Conservation (phyloP, 2,888 invertebrate genomes). For the Eupithecia exiguata region DNA sequence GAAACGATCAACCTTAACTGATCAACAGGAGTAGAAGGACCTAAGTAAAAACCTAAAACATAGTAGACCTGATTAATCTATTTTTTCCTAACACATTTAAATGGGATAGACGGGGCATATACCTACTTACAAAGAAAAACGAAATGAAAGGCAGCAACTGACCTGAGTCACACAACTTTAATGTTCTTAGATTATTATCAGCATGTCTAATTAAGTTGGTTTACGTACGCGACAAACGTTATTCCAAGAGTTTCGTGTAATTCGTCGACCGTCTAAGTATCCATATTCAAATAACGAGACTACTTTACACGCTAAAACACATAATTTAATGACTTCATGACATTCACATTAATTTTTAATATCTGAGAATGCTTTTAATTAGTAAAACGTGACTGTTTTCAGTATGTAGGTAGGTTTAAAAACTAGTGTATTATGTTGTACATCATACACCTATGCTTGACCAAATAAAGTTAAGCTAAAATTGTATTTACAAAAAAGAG, state of each 20-base stretch:
- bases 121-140: neutral
- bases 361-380: slow-evolving; percentile 48
- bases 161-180: neutral
- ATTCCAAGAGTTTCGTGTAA: slow-evolving; percentile 50
- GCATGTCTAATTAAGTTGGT: slow-evolving; percentile 36
- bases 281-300: slow-evolving; percentile 48
- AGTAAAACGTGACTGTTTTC: slow-evolving; percentile 46
- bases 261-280: slow-evolving; percentile 49
- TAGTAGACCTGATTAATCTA: no score
- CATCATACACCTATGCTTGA: neutral
- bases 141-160: neutral
- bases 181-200: slow-evolving; percentile 44
- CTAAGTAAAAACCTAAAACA: no score
- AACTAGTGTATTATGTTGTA: no score
- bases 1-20: no score
- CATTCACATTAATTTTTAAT: slow-evolving; percentile 42
- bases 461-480: neutral
- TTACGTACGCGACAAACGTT: slow-evolving; percentile 42
- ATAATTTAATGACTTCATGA: slow-evolving; percentile 46
- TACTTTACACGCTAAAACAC: slow-evolving; percentile 45
- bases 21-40: no score
- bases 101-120: no score
- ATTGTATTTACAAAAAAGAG: neutral
- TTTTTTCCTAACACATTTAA: no score
- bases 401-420: neutral